Percentiles rank a stretch among this genome's conserved stretches.
phyloP scores from a whole-genome alignment of 1,140 invertebrate genomes.

The Thaumatotibia leucotreta region DNA sequence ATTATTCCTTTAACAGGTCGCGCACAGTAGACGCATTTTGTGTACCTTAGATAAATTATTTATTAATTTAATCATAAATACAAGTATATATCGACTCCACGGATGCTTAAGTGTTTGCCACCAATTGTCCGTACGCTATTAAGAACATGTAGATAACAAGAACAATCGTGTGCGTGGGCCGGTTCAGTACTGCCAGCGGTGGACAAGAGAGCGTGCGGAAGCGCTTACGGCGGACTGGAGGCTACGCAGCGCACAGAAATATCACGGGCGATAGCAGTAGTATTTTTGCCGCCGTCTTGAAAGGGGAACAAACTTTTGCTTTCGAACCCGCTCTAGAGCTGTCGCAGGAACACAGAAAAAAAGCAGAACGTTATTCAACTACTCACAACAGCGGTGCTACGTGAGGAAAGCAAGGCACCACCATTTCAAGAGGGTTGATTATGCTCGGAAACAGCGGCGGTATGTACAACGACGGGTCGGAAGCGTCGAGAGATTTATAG shows the following conservation, averaged over 20 bases:
- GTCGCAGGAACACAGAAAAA: slow-evolving; percentile 71
- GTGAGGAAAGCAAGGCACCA: slow-evolving; percentile 41
- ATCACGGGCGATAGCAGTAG: slow-evolving; percentile 82
- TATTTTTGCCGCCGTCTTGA: slow-evolving; percentile 82
- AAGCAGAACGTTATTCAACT: slow-evolving; percentile 57
- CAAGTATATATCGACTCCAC: too few relatives aligned
- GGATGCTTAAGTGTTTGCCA: too few relatives aligned
- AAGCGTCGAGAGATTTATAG: slow-evolving; percentile 23
- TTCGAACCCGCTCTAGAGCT: slow-evolving; percentile 77
- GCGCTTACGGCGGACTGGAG: slow-evolving; percentile 47
- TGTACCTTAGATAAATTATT: too few relatives aligned
- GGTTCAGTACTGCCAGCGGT: slow-evolving; percentile 9
- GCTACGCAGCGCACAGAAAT: slow-evolving; percentile 82
- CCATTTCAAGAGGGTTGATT: slow-evolving; percentile 77
- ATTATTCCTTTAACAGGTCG: too few relatives aligned
- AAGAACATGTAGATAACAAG: too few relatives aligned
- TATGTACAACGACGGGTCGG: slow-evolving; percentile 34
- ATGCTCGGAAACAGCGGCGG: slow-evolving; percentile 45
- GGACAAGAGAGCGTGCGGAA: slow-evolving; percentile 61
- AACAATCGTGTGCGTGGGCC: not conserved
- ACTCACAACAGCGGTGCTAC: slow-evolving; percentile 34
- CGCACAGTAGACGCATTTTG: too few relatives aligned
- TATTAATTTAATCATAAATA: too few relatives aligned
- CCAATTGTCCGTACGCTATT: too few relatives aligned
- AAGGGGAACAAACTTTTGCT: slow-evolving; percentile 81